These are phyloP conservation scores for Parapristionchus giblindavisi DNA, from an alignment of 2,888 invertebrate species.

Conservation along the genomic window DNA sequence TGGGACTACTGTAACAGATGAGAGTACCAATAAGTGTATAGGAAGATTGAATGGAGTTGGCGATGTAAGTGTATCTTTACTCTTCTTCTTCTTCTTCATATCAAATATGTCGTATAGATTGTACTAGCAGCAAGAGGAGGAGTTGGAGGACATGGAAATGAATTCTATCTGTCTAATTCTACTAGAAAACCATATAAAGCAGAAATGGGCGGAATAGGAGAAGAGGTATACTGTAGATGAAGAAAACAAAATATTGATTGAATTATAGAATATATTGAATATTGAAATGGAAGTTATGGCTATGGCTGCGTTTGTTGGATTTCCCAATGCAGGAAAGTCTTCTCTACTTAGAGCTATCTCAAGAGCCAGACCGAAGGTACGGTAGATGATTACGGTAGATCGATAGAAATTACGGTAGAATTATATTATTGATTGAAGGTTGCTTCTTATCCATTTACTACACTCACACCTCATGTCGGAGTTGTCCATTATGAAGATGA, in stretches of 20 bases:
- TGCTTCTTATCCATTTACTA: slow-evolving; percentile 92
- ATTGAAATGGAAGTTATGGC: slow-evolving; percentile 92
- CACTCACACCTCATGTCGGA: slow-evolving; percentile 86
- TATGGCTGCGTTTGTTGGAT: slow-evolving; percentile 87
- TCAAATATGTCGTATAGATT: slow-evolving; percentile 76
- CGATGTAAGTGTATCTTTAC: slow-evolving; percentile 42
- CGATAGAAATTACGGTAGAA: background rate
- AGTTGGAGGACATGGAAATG: slow-evolving; percentile 93
- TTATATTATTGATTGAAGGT: slow-evolving; percentile 71
- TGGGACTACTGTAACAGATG: slow-evolving; percentile 50
- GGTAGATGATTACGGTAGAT: slow-evolving; percentile 3
- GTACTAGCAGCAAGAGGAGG: slow-evolving; percentile 95
- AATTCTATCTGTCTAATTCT: slow-evolving; percentile 84
- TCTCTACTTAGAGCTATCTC: slow-evolving; percentile 85
- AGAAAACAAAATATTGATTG: slow-evolving; percentile 16
- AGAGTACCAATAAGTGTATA: slow-evolving; percentile 28
- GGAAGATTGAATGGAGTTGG: slow-evolving; percentile 45
- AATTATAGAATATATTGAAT: slow-evolving; percentile 74
- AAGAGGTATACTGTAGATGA: slow-evolving; percentile 73
- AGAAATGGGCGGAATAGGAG: slow-evolving; percentile 87
- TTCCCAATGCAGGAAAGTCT: slow-evolving; percentile 94
- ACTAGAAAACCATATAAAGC: slow-evolving; percentile 84
- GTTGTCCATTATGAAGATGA: slow-evolving; percentile 88
- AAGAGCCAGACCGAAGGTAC: slow-evolving; percentile 82
- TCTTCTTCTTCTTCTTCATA: background rate